Evolutionary conservation across 2,888 invertebrate genomes (phyloP).

Genomic region (Matsumyia berberina): DNA sequence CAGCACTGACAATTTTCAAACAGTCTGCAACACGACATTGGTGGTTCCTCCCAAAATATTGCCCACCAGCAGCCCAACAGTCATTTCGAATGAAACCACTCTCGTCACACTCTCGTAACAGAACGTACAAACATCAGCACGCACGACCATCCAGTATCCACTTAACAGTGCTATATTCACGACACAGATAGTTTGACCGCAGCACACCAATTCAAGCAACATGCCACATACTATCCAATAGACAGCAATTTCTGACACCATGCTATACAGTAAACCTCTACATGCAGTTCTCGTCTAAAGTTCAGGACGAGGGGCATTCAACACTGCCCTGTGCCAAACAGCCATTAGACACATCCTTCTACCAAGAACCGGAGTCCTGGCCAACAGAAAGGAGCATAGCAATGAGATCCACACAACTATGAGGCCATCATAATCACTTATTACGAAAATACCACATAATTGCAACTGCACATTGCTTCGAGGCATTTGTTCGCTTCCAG

Average conservation of each 20-base stretch:
- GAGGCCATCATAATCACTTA: conserved; percentile 72
- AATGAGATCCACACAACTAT: conserved; percentile 37
- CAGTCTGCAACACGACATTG: conserved; percentile 31
- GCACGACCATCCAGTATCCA: conserved; percentile 23
- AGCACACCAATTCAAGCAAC: conserved; percentile 57
- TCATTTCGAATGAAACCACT: conserved; percentile 18
- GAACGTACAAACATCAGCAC: conserved; percentile 46
- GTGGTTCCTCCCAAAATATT: conserved; percentile 35
- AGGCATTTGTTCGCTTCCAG: conserved; percentile 50
- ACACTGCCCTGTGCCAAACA: conserved; percentile 53
- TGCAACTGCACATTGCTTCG: conserved; percentile 62
- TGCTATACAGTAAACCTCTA: neutral
- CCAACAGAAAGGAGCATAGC: conserved; percentile 37
- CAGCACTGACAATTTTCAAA: conserved; percentile 16
- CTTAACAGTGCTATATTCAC: conserved; percentile 42
- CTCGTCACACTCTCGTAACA: conserved; percentile 29
- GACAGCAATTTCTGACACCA: conserved; percentile 59
- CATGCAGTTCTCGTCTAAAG: conserved; percentile 35
- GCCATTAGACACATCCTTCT: conserved; percentile 52
- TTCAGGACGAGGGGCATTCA: conserved; percentile 43
- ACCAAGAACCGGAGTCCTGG: neutral
- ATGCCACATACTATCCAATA: conserved; percentile 67
- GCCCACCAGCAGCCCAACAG: conserved; percentile 16
- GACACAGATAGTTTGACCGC: conserved; percentile 60
- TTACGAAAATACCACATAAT: conserved; percentile 70